These are phyloP conservation scores for Coenonympha arcania DNA, from an alignment of 2,888 invertebrate genomes.

Conservation along the genomic window DNA sequence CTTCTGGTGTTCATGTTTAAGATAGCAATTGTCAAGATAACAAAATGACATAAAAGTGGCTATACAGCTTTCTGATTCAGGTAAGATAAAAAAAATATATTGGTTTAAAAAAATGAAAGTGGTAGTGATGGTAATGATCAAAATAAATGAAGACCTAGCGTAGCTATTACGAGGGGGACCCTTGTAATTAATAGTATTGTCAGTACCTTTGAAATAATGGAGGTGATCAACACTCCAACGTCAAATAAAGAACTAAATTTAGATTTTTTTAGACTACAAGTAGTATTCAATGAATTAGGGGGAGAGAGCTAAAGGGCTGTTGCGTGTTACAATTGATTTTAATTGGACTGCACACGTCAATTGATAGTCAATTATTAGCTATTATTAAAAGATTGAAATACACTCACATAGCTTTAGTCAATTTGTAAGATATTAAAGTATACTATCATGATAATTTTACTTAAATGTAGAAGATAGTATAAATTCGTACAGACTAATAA, in stretches of 20 bases:
- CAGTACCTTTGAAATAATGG: too few relatives aligned
- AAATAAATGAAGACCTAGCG: too few relatives aligned
- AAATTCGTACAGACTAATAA: too few relatives aligned
- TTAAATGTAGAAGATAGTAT: too few relatives aligned
- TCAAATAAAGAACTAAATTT: neutral
- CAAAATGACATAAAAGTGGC: neutral
- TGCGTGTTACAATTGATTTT: slow-evolving; percentile 47
- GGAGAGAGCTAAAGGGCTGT: slow-evolving; percentile 30
- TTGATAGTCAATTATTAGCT: slow-evolving; percentile 48
- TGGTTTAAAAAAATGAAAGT: too few relatives aligned
- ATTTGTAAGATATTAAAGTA: neutral
- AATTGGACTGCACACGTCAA: slow-evolving; percentile 50
- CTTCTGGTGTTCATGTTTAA: neutral
- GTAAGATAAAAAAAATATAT: neutral
- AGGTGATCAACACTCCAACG: too few relatives aligned
- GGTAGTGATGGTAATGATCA: too few relatives aligned
- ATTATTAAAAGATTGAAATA: slow-evolving; percentile 13
- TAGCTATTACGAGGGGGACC: too few relatives aligned
- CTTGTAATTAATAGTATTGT: too few relatives aligned
- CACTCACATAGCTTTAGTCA: neutral
- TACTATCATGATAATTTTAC: neutral
- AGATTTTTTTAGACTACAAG: neutral
- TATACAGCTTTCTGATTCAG: neutral
- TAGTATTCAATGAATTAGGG: slow-evolving; percentile 12
- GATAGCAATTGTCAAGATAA: slow-evolving; percentile 1